Evolutionary conservation across 2,113 vertebrate species (phyloP).

Genomic region (Brevimyrus niger): DNA sequence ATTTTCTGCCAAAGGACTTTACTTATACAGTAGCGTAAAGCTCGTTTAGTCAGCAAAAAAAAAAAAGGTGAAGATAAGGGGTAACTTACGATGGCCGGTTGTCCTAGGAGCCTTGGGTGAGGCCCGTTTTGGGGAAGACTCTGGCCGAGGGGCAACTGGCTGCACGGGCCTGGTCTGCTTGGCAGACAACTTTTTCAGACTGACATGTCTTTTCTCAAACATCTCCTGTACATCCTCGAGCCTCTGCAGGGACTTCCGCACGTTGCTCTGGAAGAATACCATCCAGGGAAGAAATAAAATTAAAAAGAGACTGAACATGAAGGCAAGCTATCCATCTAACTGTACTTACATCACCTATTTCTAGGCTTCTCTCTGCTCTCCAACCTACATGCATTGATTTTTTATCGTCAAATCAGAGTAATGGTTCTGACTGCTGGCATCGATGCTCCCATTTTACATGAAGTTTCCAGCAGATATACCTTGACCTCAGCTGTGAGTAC

Average conservation of each 20-base stretch:
- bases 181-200: slow-evolving; percentile 83
- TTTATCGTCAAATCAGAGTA: background rate
- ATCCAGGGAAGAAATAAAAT: background rate
- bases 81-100: slow-evolving; percentile 58
- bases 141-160: slow-evolving; percentile 84
- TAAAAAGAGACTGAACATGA: background rate
- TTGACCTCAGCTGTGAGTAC: slow-evolving; percentile 74
- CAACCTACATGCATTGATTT: background rate
- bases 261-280: slow-evolving; percentile 55
- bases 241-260: slow-evolving; percentile 73
- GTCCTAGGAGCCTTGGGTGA: slow-evolving; percentile 63
- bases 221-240: slow-evolving; percentile 84
- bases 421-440: background rate
- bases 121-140: slow-evolving; percentile 81
- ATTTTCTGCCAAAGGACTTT: background rate
- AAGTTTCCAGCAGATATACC: slow-evolving; percentile 51
- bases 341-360: background rate
- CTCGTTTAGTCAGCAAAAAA: background rate
- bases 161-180: slow-evolving; percentile 90
- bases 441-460: no score
- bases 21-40: background rate
- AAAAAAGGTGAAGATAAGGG: background rate
- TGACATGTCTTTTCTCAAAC: slow-evolving; percentile 83
- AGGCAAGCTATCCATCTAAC: background rate
- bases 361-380: background rate